A percentile compares a stretch with the other conserved stretches of the same genome.
Evolutionary conservation across 2,113 vertebrate species (phyloP).

Genomic region (Oreochromis tanganicae): DNA sequence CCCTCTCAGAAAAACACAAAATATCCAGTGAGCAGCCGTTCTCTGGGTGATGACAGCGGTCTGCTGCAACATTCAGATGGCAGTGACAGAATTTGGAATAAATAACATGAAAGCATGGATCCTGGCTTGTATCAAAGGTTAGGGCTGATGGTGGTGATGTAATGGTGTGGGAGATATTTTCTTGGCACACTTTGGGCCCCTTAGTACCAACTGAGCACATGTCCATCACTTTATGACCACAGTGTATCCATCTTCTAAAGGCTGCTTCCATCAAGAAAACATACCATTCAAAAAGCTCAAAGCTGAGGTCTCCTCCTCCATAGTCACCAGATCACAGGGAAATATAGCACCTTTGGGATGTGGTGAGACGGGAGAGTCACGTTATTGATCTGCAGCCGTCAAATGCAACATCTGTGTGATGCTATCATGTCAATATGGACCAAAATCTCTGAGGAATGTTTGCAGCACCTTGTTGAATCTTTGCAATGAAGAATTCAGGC

Average conservation of each 20-base stretch:
- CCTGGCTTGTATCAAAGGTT: background rate
- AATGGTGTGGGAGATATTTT: background rate
- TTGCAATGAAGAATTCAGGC: background rate
- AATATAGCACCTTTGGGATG: background rate
- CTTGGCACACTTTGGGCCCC: background rate
- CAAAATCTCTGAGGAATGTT: background rate
- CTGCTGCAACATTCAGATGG: background rate
- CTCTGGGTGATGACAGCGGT: background rate
- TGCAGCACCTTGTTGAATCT: background rate
- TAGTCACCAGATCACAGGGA: background rate
- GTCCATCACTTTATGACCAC: background rate
- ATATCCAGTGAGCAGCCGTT: background rate
- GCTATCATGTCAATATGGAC: background rate
- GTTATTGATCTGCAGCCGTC: background rate
- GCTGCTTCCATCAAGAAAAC: background rate
- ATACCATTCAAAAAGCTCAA: background rate
- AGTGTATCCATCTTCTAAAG: background rate
- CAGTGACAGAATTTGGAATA: background rate
- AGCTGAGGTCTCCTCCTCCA: background rate
- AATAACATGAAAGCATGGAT: background rate
- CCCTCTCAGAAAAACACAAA: background rate
- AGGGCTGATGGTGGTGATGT: background rate
- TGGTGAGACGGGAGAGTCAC: background rate
- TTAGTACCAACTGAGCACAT: background rate
- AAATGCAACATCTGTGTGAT: background rate